A percentile compares a stretch with the other conserved stretches of the same genome.
Conservation (phyloP, 2,888 invertebrate species). For the Tryphoninae sp. region DNA sequence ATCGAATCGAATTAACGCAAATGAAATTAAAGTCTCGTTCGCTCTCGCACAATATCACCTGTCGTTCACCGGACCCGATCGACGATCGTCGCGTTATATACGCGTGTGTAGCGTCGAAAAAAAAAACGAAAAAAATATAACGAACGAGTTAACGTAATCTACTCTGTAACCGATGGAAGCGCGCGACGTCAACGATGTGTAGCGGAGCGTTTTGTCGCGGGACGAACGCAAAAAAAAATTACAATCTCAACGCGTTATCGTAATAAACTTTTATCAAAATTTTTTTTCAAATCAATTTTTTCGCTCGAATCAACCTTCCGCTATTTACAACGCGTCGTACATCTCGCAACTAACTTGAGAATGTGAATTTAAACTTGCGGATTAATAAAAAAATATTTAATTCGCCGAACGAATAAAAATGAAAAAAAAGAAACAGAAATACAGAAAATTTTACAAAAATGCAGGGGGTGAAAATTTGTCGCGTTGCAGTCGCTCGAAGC, state of each 20-base stretch:
- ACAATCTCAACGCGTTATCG: slow-evolving; percentile 6
- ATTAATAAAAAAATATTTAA: too few species aligned
- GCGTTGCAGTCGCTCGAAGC: too few species aligned
- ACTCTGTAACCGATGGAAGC: slow-evolving; percentile 26
- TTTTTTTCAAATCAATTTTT: background rate
- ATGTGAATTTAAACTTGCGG: too few species aligned
- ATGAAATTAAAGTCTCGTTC: slow-evolving; percentile 59
- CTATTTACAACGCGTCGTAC: background rate
- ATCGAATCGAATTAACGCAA: slow-evolving; percentile 55
- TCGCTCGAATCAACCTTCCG: background rate
- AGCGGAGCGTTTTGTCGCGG: slow-evolving; percentile 1
- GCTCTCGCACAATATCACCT: slow-evolving; percentile 42
- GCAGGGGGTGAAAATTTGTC: too few species aligned
- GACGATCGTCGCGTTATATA: slow-evolving; percentile 4
- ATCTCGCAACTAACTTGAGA: too few species aligned
- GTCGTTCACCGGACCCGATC: slow-evolving; percentile 15
- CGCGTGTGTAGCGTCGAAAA: background rate
- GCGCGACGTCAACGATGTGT: slow-evolving; percentile 10
- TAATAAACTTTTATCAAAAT: background rate
- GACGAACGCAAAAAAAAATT: background rate
- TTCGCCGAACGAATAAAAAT: too few species aligned
- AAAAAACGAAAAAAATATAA: slow-evolving; percentile 1
- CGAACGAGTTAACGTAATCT: slow-evolving; percentile 21
- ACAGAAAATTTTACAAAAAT: too few species aligned
- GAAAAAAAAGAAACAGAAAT: too few species aligned